A percentile compares a stretch with the other conserved stretches of the same genome.
Evolutionary conservation across 2,797 vertebrate genomes (phyloP).

Genomic region (Hydrophis major): DNA sequence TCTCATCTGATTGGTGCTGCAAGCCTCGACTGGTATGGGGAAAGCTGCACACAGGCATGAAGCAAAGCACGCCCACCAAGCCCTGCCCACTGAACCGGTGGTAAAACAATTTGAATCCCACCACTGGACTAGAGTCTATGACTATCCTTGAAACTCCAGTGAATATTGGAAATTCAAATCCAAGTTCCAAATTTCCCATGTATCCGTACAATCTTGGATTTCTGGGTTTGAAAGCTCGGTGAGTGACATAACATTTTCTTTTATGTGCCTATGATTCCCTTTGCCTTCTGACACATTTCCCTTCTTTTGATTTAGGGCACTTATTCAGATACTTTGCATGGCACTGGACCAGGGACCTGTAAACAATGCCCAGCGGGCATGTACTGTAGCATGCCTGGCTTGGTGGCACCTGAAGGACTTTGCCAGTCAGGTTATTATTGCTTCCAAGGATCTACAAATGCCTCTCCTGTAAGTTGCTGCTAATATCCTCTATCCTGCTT

Average conservation of each 20-base stretch:
- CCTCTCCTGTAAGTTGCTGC: slow-evolving; percentile 77
- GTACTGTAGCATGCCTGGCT: slow-evolving; percentile 79
- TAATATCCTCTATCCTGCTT: fast-evolving
- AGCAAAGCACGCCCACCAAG: too few relatives aligned
- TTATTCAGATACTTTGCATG: slow-evolving; percentile 72
- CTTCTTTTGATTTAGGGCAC: slow-evolving; percentile 72
- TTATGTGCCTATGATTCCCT: fast-evolving
- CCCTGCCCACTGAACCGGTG: too few relatives aligned
- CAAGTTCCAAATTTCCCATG: neutral
- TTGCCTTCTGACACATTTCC: fast-evolving
- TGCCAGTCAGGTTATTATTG: slow-evolving; percentile 85
- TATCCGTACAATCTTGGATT: neutral
- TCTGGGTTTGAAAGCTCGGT: neutral
- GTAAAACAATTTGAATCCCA: too few relatives aligned
- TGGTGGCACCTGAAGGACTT: slow-evolving; percentile 77
- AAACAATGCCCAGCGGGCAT: slow-evolving; percentile 78
- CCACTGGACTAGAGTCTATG: neutral
- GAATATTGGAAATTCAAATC: neutral
- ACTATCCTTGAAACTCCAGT: neutral
- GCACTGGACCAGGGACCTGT: slow-evolving; percentile 71
- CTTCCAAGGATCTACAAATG: slow-evolving; percentile 75
- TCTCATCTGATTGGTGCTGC: too few relatives aligned
- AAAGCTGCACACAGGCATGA: too few relatives aligned
- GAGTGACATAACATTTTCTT: neutral
- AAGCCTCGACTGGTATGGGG: too few relatives aligned